These are phyloP conservation scores for Columbina picui DNA, from an alignment of 2,113 vertebrate genomes.

Conservation along the genomic window DNA sequence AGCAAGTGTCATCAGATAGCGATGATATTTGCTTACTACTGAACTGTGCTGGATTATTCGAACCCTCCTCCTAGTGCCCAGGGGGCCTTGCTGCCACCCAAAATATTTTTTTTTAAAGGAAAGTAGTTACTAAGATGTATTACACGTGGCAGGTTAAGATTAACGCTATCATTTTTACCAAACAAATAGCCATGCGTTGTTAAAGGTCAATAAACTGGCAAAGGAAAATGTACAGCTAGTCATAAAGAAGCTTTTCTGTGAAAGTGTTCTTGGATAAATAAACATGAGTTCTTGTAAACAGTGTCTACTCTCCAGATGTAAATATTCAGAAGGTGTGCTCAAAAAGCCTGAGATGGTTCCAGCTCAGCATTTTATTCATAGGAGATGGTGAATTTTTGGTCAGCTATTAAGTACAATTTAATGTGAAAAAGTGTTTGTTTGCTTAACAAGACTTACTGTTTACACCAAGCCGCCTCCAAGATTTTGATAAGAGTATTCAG, in stretches of 20 bases:
- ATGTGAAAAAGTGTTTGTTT: constrained; percentile 45
- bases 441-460: constrained; percentile 54
- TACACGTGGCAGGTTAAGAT: background rate
- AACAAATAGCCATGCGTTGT: constrained; percentile 3
- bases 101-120: background rate
- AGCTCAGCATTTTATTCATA: constrained; percentile 52
- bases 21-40: background rate
- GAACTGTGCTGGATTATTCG: background rate
- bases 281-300: constrained; percentile 60
- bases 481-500: constrained; percentile 70
- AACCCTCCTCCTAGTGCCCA: background rate
- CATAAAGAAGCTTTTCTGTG: constrained; percentile 60
- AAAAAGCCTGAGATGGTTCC: constrained; percentile 47
- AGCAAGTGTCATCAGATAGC: background rate
- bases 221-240: background rate
- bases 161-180: background rate
- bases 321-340: constrained; percentile 64
- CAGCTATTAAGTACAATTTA: constrained; percentile 28
- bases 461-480: constrained; percentile 58
- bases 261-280: constrained; percentile 57
- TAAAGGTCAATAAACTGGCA: constrained; percentile 47
- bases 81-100: background rate
- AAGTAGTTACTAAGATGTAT: background rate
- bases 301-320: constrained; percentile 51
- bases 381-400: constrained; percentile 41